These are phyloP conservation scores for Daphoenositta chrysoptera DNA, from an alignment of 2,113 vertebrate species.

Conservation along the genomic window DNA sequence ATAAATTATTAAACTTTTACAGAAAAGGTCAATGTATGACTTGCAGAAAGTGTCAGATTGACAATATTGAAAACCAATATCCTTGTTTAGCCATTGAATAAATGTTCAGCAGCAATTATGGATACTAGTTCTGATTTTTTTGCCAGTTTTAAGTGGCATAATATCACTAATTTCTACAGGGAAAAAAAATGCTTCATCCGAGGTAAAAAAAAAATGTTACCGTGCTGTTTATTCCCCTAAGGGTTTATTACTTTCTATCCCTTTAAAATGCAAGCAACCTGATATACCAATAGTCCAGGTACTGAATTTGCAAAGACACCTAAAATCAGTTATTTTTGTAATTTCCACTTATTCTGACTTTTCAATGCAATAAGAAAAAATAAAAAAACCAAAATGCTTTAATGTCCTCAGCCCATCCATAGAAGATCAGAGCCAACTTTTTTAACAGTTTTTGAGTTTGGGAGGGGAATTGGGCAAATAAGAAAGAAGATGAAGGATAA, in stretches of 20 bases:
- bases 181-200: neutral
- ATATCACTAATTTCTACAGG: neutral
- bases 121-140: neutral
- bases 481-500: neutral
- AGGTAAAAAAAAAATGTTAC: neutral
- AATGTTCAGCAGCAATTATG: neutral
- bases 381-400: accelerated
- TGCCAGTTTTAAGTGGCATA: neutral
- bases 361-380: neutral
- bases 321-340: neutral
- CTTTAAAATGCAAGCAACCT: neutral
- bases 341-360: neutral
- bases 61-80: neutral
- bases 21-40: neutral
- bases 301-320: neutral
- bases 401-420: neutral
- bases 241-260: neutral
- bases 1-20: neutral
- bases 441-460: neutral
- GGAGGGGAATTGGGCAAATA: accelerated
- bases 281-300: neutral
- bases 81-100: neutral
- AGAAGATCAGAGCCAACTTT: neutral
- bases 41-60: neutral
- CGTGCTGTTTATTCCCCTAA: too few relatives aligned